These are phyloP conservation scores for Scleropages formosus DNA, from an alignment of 2,797 vertebrate genomes.

Conservation along the genomic window DNA sequence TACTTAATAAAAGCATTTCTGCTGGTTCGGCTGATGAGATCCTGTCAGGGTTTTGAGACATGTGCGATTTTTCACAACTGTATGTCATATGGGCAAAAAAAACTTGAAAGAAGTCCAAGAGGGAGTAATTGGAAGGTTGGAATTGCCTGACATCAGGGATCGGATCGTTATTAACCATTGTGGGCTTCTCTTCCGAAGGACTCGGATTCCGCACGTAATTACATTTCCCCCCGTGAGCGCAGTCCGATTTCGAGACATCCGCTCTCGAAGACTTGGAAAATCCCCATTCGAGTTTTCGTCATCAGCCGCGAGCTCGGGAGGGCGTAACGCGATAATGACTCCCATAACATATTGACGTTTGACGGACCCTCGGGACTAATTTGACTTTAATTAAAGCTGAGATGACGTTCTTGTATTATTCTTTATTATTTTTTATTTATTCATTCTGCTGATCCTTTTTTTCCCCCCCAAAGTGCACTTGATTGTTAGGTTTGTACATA, in stretches of 20 bases:
- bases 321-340: no score
- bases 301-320: not conserved
- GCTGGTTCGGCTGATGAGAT: not conserved
- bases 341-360: not conserved
- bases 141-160: not conserved
- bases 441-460: no score
- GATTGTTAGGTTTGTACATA: no score
- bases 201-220: not conserved
- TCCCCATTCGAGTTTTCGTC: not conserved
- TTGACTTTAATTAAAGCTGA: not conserved
- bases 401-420: not conserved
- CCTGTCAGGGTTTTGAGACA: not conserved
- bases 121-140: not conserved
- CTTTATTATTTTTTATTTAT: not conserved
- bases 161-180: not conserved
- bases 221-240: not conserved
- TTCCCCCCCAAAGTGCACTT: no score
- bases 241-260: no score
- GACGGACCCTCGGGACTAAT: slow-evolving; percentile 5
- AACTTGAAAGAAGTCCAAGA: not conserved
- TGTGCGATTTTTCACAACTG: not conserved
- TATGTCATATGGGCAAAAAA: not conserved
- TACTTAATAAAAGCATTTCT: not conserved
- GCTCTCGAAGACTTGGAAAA: not conserved
- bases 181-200: not conserved